phyloP scores from a whole-genome alignment of 2,888 invertebrate species.

The Notocelia uddmanniana region DNA sequence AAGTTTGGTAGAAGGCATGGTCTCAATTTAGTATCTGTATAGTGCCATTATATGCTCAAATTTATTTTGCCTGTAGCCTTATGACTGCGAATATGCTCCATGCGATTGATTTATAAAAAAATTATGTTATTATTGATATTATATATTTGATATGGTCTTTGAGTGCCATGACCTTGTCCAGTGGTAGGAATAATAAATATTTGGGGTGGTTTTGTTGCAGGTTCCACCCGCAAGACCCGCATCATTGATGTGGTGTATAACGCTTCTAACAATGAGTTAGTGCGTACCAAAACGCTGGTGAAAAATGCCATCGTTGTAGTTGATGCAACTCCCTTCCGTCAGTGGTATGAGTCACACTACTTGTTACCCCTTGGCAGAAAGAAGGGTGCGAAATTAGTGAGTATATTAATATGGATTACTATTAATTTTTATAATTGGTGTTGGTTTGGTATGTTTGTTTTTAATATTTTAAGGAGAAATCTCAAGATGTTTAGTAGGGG shows the following conservation, averaged over 20 bases:
- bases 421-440: too few species aligned
- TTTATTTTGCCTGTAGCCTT: not conserved
- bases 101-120: not conserved
- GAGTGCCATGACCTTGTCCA: not conserved
- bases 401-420: conserved; percentile 54
- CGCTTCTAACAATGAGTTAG: conserved; percentile 99
- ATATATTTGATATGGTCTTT: not conserved
- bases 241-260: conserved; percentile 99
- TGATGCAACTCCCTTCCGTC: conserved; percentile 99
- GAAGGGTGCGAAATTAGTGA: conserved; percentile 96
- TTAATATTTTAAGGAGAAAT: too few species aligned
- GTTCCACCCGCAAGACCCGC: conserved; percentile 97
- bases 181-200: not conserved
- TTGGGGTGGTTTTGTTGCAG: conserved; percentile 71
- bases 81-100: not conserved
- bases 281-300: conserved; percentile 99
- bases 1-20: too few species aligned
- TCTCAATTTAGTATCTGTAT: too few species aligned
- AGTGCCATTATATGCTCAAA: not conserved
- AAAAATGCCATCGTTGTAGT: conserved; percentile 99
- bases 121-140: not conserved
- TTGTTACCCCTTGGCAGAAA: conserved; percentile 97
- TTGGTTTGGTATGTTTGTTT: too few species aligned
- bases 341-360: conserved; percentile 99
- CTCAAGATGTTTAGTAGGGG: too few species aligned